A percentile compares a stretch with the other conserved stretches of the same genome.
Conservation (phyloP, 1,140 invertebrate species). For the Drosophila repletoides region DNA sequence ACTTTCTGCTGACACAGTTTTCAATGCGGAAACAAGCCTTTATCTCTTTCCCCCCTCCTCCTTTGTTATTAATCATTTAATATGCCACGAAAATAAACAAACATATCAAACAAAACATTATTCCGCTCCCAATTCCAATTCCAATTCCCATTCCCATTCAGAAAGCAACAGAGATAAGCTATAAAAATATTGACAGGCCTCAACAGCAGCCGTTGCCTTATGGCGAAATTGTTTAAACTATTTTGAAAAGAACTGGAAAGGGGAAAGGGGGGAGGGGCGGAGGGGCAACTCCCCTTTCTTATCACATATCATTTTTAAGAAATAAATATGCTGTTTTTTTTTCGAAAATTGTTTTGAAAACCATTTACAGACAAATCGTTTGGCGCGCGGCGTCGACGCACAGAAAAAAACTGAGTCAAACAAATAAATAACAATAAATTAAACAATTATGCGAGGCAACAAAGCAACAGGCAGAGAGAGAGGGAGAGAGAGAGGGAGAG, state of each 20-base stretch:
- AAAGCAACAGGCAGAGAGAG: not conserved
- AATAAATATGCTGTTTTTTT: constrained; percentile 31
- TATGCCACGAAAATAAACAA: constrained; percentile 49
- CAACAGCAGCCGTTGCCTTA: constrained; percentile 33
- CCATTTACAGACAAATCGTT: constrained; percentile 67
- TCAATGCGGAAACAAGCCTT: constrained; percentile 55
- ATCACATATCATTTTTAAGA: constrained; percentile 58
- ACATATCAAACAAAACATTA: constrained; percentile 17
- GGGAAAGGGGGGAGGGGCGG: constrained; percentile 1
- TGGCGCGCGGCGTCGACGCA: not conserved
- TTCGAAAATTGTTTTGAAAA: constrained; percentile 52
- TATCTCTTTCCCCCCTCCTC: constrained; percentile 23
- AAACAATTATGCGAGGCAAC: constrained; percentile 64
- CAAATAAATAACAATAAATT: constrained; percentile 79
- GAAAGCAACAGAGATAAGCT: constrained; percentile 60
- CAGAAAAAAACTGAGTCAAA: constrained; percentile 55
- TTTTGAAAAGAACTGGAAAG: constrained; percentile 7
- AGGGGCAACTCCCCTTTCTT: constrained; percentile 18
- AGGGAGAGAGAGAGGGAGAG: too few relatives aligned
- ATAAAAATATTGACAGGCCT: constrained; percentile 67
- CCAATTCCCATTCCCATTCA: too few relatives aligned
- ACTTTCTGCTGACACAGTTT: constrained; percentile 63
- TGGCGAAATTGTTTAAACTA: constrained; percentile 75
- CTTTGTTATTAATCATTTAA: constrained; percentile 41
- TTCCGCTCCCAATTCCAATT: constrained; percentile 21